Evolutionary conservation across 2,888 invertebrate species (phyloP), one percentile per base, ranked within the genome.

Genomic region (Apotomis betuletana): DNA sequence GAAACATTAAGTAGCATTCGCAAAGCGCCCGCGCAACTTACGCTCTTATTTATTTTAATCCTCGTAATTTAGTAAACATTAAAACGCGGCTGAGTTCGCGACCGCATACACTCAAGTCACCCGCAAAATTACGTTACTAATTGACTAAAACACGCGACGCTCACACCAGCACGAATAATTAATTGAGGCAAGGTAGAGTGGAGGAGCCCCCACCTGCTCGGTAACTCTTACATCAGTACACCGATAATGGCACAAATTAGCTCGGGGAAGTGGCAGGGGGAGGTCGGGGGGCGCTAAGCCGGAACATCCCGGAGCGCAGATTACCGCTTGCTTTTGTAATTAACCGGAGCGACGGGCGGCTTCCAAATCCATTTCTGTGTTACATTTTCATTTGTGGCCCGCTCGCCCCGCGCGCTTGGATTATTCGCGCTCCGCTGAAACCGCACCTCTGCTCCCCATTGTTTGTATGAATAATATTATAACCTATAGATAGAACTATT

Each of bases 321-420:
- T 92, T 92, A 92, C 93, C 92, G 93, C 92, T 93, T 93, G 93
- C 93, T 93, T 92, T 93, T 92, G 93, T 93, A 93, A 93, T 93
- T 93, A 93, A 93, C 93, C 92, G 92, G 90, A 91, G 92, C 92
- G 91, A 91, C 92, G 91, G 91, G 91, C 91, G 92, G 92, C 92
- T 91, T 92, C 92, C 92, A 91, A 93, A 93, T 92, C 93, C 93
- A 92, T 93, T 93, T 93, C 93, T 91, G 90, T 92, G 92, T 93
- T 92, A 93, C 93, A 93, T 92, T 93, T 93, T 93, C 93, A 93
- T 93, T 93, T 92, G 93, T 83, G 92, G 92, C 88, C 85, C 88
- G 85, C 85, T 87, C 85, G 86, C 86, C 85, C 85, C 81, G 85
- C 82, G 83, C 85, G 81, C 82, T 77, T 82, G 88, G 88, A 90